These are phyloP conservation scores for Ectobius pallidus DNA, from an alignment of 2,888 invertebrate species.

Conservation along the genomic window DNA sequence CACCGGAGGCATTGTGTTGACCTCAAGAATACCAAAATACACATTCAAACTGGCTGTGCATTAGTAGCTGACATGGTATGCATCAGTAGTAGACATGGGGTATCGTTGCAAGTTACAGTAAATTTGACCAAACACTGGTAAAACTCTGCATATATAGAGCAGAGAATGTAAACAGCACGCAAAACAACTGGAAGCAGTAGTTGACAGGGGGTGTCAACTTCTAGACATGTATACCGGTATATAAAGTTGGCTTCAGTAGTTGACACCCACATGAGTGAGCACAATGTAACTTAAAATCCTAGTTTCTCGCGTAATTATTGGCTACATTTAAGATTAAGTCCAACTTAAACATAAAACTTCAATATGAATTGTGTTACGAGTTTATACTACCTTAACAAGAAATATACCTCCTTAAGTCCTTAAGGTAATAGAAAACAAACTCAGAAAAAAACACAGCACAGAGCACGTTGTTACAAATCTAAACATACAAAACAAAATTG, in stretches of 20 bases:
- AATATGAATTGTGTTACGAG: not conserved
- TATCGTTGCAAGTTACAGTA: not conserved
- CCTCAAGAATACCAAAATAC: too few relatives aligned
- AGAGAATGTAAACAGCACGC: too few relatives aligned
- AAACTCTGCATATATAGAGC: too few relatives aligned
- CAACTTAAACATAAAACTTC: not conserved
- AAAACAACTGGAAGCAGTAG: too few relatives aligned
- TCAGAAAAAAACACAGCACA: not conserved
- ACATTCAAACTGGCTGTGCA: too few relatives aligned
- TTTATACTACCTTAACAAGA: not conserved
- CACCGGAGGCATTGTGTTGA: too few relatives aligned
- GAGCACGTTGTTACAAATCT: not conserved
- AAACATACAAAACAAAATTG: not conserved
- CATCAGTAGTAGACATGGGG: not conserved
- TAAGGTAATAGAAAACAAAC: not conserved
- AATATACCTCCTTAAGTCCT: slow-evolving; percentile 7
- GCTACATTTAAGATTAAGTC: not conserved
- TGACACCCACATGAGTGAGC: too few relatives aligned
- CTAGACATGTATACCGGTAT: not conserved
- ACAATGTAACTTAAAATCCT: not conserved
- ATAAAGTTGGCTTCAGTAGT: not conserved
- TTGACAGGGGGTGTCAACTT: slow-evolving; percentile 2
- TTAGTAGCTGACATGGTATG: too few relatives aligned
- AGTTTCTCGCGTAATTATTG: not conserved
- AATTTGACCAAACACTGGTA: not conserved